phyloP scores from a whole-genome alignment of 2,113 vertebrate genomes.

The Istiophorus platypterus region DNA sequence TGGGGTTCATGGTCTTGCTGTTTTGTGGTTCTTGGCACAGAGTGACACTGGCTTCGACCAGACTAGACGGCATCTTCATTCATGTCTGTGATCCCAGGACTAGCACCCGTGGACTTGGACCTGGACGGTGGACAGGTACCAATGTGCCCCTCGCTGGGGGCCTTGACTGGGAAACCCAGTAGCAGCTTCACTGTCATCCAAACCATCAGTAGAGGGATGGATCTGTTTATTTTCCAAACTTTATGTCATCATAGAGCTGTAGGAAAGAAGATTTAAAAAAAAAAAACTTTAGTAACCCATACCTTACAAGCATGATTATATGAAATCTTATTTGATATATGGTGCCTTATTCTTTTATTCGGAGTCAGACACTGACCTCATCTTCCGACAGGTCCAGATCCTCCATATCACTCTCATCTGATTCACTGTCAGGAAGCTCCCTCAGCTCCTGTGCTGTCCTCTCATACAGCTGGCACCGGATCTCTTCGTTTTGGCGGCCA shows the following conservation, averaged over 20 bases:
- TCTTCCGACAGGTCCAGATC: conserved; percentile 87
- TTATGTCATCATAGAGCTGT: conserved; percentile 86
- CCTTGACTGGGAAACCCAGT: conserved; percentile 39
- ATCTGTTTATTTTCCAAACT: conserved; percentile 76
- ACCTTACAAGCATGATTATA: rapidly evolving
- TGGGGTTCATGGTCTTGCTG: conserved; percentile 43
- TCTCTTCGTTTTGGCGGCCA: conserved; percentile 90
- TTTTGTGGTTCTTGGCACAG: conserved; percentile 21
- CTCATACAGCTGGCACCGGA: conserved; percentile 88
- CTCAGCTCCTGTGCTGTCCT: conserved; percentile 88
- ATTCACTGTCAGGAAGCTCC: conserved; percentile 92
- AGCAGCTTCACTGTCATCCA: conserved; percentile 71
- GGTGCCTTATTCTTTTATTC: too few relatives aligned
- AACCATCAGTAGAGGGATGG: conserved; percentile 22
- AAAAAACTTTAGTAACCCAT: not conserved
- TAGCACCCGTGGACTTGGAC: conserved; percentile 50
- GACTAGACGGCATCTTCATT: conserved; percentile 64
- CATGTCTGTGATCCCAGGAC: conserved; percentile 40
- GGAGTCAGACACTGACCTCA: conserved; percentile 85
- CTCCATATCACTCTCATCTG: conserved; percentile 88
- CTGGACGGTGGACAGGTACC: conserved; percentile 3
- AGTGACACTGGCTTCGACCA: conserved; percentile 40
- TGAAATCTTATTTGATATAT: not conserved
- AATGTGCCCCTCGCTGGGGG: conserved; percentile 32
- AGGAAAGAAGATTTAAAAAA: conserved; percentile 2